A percentile compares a stretch with the other conserved stretches of the same genome.
Conservation (phyloP, 1,140 invertebrate species). For the Bombus waltoni region DNA sequence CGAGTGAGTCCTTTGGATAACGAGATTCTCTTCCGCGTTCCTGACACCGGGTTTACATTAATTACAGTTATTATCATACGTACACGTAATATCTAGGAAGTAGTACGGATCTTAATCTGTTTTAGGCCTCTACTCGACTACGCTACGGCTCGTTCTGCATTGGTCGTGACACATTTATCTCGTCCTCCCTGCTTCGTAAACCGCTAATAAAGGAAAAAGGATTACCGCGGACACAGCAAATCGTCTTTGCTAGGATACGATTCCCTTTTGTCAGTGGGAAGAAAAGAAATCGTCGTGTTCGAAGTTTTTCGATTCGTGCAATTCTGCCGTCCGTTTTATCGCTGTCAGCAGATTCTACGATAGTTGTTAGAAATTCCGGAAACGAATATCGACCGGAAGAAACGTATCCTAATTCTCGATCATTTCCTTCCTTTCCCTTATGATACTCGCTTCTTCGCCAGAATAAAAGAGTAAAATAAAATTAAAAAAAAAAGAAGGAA, state of each 20-base stretch:
- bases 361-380: not conserved
- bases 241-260: not conserved
- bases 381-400: not conserved
- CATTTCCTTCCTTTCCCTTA: not conserved
- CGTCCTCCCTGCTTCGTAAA: conserved; percentile 4
- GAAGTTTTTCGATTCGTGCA: not conserved
- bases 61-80: conserved; percentile 59
- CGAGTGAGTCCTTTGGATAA: not conserved
- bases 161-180: conserved; percentile 59
- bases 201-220: not conserved
- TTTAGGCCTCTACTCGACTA: conserved; percentile 62
- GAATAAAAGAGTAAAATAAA: not conserved
- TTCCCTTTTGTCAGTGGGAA: not conserved
- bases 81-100: conserved; percentile 66
- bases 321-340: not conserved
- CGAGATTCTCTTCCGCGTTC: conserved; percentile 1
- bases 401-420: not conserved
- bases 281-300: conserved; percentile 10
- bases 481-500: not conserved
- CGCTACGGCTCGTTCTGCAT: conserved; percentile 52
- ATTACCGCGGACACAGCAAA: too few relatives aligned
- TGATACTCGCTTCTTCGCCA: not conserved
- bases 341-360: not conserved
- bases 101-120: conserved; percentile 57
- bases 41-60: conserved; percentile 47